phyloP scores from a whole-genome alignment of 2,888 invertebrate genomes.

The Orchesellides sinensis region DNA sequence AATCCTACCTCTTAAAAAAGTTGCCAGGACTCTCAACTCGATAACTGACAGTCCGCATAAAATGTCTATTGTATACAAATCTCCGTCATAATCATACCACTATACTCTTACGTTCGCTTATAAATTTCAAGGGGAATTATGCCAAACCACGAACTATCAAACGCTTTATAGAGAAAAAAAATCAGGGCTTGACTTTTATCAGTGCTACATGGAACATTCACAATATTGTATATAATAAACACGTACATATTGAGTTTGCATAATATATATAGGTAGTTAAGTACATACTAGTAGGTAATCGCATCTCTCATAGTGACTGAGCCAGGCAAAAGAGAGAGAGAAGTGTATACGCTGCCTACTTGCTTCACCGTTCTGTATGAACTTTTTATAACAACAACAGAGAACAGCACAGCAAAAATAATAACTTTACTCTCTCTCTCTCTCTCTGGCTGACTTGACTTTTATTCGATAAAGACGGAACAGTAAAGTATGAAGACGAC shows the following conservation, averaged over 20 bases:
- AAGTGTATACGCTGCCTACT: neutral
- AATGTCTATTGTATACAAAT: neutral
- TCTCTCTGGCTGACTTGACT: neutral
- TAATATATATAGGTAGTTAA: slow-evolving; percentile 7
- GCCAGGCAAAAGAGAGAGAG: neutral
- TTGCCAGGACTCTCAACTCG: slow-evolving; percentile 2
- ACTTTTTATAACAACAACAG: neutral
- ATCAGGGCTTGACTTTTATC: slow-evolving; percentile 62
- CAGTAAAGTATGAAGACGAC: slow-evolving; percentile 17
- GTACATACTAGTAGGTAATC: neutral
- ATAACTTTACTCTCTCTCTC: neutral
- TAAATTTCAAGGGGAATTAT: slow-evolving; percentile 52
- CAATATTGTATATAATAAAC: neutral
- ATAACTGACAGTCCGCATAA: slow-evolving; percentile 14
- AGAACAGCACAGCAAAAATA: neutral
- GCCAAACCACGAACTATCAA: slow-evolving; percentile 53
- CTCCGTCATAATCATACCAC: too few relatives aligned
- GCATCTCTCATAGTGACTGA: neutral
- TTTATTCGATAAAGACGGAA: slow-evolving; percentile 15
- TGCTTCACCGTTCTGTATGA: neutral
- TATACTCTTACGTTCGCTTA: too few relatives aligned
- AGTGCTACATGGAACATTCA: slow-evolving; percentile 48
- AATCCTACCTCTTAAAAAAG: slow-evolving; percentile 49
- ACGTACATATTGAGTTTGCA: slow-evolving; percentile 1
- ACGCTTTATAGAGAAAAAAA: slow-evolving; percentile 42